Evolutionary conservation across 2,113 vertebrate genomes (phyloP).

Genomic region (Syngnathoides biaculeatus): DNA sequence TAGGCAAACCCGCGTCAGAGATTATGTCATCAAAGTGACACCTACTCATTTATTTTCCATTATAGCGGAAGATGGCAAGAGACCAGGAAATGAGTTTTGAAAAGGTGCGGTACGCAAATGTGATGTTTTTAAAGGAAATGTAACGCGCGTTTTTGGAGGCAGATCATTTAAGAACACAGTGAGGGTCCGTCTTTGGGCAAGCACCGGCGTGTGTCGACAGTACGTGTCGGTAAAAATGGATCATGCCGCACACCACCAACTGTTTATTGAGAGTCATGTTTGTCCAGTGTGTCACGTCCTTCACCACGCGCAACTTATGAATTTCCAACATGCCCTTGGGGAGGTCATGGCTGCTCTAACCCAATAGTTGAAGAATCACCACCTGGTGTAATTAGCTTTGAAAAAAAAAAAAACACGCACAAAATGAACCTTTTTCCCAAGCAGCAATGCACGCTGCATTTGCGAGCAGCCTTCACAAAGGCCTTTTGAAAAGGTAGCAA

Average conservation of each 20-base stretch:
- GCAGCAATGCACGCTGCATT: conserved; percentile 25
- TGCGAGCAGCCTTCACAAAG: conserved; percentile 39
- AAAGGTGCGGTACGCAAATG: not conserved
- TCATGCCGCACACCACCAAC: conserved; percentile 27
- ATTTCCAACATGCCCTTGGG: conserved; percentile 38
- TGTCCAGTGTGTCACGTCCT: conserved; percentile 25
- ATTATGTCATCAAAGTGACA: conserved; percentile 18
- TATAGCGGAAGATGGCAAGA: conserved; percentile 1
- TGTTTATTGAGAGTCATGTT: conserved; percentile 29
- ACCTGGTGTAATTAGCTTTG: conserved; percentile 12
- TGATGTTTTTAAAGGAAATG: not conserved
- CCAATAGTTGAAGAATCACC: conserved; percentile 13
- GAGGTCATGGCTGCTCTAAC: conserved; percentile 31
- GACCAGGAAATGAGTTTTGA: not conserved
- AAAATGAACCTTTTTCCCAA: conserved; percentile 17
- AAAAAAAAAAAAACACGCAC: not conserved
- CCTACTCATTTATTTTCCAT: conserved; percentile 6
- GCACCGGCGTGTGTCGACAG: conserved; percentile 7
- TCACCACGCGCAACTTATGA: conserved; percentile 45
- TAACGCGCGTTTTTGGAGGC: not conserved
- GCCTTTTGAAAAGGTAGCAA: conserved; percentile 33
- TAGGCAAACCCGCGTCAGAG: conserved; percentile 20
- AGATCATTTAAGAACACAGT: not conserved
- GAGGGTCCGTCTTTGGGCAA: conserved; percentile 22
- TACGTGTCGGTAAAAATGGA: conserved; percentile 30